Base-by-base conservation (phyloP, 2,113 vertebrate species). In the Dendropsophus ebraccatus region DNA sequence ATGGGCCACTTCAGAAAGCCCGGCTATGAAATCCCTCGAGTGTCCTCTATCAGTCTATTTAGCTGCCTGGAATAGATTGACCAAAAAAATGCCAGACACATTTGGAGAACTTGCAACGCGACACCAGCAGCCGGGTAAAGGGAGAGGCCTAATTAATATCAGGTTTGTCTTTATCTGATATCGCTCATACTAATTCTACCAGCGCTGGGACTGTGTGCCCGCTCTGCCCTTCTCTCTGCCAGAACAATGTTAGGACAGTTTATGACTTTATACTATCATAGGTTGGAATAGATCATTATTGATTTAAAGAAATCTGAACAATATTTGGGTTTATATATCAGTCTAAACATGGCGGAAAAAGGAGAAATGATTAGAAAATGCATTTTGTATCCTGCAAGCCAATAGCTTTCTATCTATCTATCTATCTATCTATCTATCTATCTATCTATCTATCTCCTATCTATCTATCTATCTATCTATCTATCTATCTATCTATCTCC, bases 1-100 rank as follows among this genome's bases (percentile, higher is more conserved):
- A 86, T 56, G 84, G 84, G 76, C 74, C 84, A 86, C 84, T 85
- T 85, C 84, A 85, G 75, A 85, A 69, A 78, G 32, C 75, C 84
- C 47, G 11, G 74, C 75, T 49, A 70, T 75, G 60, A 79, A 85
- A 79, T 85, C 75, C 84, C 84, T 56, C 0, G 75, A 85, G 75
- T 56, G 21, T 85, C 75, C 75, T 85, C 84, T 85, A 70, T 79
- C 84, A 85, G 84, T 78, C 84, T 85, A 79, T 79, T 79, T 85
- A 85, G 75, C 84, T 49, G 75, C 77, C 47, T 70, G 84, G 73
- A 79, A 79, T 67, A 85, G 58, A 65, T 58, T 45, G 67, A 73
- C 62, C 65, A 83, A 72, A 70, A 67, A 70, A 76, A 84, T 41
- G 69, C 56, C 82, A 84, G 54, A 84, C 82, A 74, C 82, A 84